A percentile compares a stretch with the other conserved stretches of the same genome.
Conservation (phyloP, 1,140 invertebrate species). For the Neotoxoptera formosana region DNA sequence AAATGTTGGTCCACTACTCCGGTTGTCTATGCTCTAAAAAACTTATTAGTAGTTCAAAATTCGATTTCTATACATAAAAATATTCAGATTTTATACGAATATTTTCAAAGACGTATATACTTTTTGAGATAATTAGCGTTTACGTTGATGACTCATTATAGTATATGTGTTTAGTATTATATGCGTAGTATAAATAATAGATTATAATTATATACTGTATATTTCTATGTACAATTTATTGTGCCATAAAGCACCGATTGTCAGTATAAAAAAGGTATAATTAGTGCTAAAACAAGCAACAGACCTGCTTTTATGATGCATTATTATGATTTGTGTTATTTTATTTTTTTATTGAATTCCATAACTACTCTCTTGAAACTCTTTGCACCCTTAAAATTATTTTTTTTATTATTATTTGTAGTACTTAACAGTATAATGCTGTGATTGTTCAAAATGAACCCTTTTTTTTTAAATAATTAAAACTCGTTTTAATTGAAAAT, state of each 20-base stretch:
- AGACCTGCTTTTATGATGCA: not conserved
- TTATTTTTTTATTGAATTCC: not conserved
- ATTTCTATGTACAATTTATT: not conserved
- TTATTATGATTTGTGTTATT: not conserved
- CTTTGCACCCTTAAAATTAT: not conserved
- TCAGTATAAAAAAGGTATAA: not conserved
- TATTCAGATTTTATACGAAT: no score
- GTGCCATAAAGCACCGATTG: not conserved
- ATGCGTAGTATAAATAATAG: no score
- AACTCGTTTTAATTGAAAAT: not conserved
- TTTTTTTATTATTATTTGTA: not conserved
- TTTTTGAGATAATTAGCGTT: no score
- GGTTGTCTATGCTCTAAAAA: not conserved
- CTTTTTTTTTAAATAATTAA: not conserved
- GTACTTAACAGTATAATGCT: not conserved
- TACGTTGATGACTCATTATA: no score
- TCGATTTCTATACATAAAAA: no score
- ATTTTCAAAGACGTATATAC: no score
- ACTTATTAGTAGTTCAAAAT: not conserved
- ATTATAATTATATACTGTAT: no score
- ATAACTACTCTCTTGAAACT: not conserved
- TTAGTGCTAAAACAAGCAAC: not conserved
- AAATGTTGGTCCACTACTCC: not conserved
- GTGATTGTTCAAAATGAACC: not conserved
- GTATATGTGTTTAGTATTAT: no score